Percentiles rank a stretch among this genome's conserved stretches.
These are phyloP conservation scores for Falco biarmicus DNA, from an alignment of 2,797 vertebrate species.

Conservation along the genomic window DNA sequence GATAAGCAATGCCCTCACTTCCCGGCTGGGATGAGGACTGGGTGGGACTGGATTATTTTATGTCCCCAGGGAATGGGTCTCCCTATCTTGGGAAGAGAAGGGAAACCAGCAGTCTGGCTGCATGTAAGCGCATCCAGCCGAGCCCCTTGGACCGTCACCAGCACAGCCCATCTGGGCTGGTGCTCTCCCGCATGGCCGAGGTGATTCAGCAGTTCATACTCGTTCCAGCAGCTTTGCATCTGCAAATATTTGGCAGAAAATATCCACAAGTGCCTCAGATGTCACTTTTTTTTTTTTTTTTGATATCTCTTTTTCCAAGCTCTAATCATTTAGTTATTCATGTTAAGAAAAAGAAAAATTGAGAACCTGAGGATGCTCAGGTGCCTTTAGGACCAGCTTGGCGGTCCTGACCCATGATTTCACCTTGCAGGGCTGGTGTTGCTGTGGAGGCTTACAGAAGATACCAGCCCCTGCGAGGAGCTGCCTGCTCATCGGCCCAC, in stretches of 20 bases:
- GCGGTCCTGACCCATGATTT: neutral
- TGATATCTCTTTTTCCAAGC: neutral
- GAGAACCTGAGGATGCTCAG: neutral
- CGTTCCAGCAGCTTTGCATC: neutral
- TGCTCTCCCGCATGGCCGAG: neutral
- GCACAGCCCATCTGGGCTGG: rapidly evolving
- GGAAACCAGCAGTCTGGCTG: neutral
- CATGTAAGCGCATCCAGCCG: rapidly evolving
- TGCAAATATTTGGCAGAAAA: neutral
- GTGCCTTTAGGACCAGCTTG: too few species aligned
- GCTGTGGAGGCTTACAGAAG: rapidly evolving
- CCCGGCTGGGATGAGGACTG: neutral
- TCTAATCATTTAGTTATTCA: rapidly evolving
- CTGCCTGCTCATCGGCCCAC: neutral
- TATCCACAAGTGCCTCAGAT: neutral
- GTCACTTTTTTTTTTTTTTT: neutral
- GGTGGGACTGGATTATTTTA: neutral
- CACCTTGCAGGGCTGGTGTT: rapidly evolving
- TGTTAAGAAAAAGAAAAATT: neutral
- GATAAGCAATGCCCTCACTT: neutral
- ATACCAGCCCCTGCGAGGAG: neutral
- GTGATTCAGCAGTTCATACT: neutral
- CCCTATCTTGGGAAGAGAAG: neutral
- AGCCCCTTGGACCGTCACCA: neutral
- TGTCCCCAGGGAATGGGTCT: neutral